phyloP scores from a whole-genome alignment of 2,888 invertebrate species.

The Platycnemis pennipes region DNA sequence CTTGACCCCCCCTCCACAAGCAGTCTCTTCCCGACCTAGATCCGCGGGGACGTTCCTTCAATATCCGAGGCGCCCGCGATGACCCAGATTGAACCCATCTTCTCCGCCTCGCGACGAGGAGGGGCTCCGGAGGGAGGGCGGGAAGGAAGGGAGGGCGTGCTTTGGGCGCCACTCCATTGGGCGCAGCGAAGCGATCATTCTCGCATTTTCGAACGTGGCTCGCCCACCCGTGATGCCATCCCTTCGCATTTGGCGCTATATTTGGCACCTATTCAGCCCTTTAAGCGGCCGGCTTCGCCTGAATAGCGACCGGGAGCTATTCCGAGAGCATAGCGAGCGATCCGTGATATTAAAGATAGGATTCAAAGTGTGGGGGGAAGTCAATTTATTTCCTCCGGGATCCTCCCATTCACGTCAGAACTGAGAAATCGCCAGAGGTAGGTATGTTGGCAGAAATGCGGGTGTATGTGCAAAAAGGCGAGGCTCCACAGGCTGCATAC shows the following conservation, averaged over 20 bases:
- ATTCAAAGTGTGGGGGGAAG: neutral
- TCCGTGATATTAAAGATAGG: neutral
- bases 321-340: neutral
- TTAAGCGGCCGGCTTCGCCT: neutral
- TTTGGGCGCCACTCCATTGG: neutral
- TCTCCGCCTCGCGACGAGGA: slow-evolving; percentile 2
- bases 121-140: slow-evolving; percentile 15
- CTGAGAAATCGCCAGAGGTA: too few species aligned
- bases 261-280: neutral
- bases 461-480: too few species aligned
- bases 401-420: too few species aligned
- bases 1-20: neutral
- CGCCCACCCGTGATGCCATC: neutral
- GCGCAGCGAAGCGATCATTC: neutral
- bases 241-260: neutral
- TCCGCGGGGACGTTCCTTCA: slow-evolving; percentile 57
- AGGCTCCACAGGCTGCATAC: too few species aligned
- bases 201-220: neutral
- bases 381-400: neutral
- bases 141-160: neutral
- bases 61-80: slow-evolving; percentile 45
- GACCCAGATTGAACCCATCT: slow-evolving; percentile 60
- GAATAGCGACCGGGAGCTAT: neutral
- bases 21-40: slow-evolving; percentile 55
- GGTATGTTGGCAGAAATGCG: too few species aligned